phyloP scores from a whole-genome alignment of 2,888 invertebrate genomes.

The Oligia strigilis region DNA sequence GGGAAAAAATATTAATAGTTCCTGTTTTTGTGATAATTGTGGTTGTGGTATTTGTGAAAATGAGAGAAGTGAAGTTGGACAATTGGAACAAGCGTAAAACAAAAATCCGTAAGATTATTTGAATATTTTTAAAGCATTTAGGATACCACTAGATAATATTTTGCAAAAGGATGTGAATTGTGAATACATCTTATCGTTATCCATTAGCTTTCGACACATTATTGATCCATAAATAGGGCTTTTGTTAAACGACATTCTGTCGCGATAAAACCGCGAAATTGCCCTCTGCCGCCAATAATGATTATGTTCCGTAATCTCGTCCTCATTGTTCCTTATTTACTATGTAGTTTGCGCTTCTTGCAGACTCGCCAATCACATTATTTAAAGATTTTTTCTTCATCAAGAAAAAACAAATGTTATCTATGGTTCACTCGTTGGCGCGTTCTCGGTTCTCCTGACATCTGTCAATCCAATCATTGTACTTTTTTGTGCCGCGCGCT shows the following conservation, averaged over 20 bases:
- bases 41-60: constrained; percentile 47
- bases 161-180: constrained; percentile 13
- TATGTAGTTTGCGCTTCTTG: too few relatives aligned
- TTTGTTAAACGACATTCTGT: constrained; percentile 40
- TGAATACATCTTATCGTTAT: constrained; percentile 43
- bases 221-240: constrained; percentile 46
- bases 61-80: constrained; percentile 56
- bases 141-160: background rate
- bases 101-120: constrained; percentile 47
- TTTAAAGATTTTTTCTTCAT: too few relatives aligned
- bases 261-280: constrained; percentile 60
- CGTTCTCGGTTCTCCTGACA: too few relatives aligned
- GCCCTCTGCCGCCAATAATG: constrained; percentile 57
- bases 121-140: constrained; percentile 5
- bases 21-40: constrained; percentile 42
- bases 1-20: constrained; percentile 50
- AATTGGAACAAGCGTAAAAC: constrained; percentile 49
- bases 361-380: too few relatives aligned
- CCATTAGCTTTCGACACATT: constrained; percentile 28
- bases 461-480: too few relatives aligned
- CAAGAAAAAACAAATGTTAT: too few relatives aligned
- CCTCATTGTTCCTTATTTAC: too few relatives aligned
- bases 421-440: too few relatives aligned
- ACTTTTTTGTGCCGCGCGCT: too few relatives aligned
- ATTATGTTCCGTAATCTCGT: too few relatives aligned